Conservation (phyloP, 2,888 invertebrate species). For the Eurois occulta region DNA sequence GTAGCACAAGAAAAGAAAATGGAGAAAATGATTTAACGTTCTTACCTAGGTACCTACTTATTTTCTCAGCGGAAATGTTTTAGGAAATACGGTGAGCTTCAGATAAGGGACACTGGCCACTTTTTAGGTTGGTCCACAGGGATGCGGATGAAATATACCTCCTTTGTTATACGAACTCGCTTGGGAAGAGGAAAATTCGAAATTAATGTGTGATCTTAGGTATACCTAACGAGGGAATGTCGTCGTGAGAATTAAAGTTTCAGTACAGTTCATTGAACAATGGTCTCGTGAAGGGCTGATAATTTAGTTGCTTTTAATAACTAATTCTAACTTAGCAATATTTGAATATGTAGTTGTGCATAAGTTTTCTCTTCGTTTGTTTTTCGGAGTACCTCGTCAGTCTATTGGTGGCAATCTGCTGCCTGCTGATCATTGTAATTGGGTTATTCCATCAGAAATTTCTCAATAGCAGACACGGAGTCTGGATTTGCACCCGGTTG, state of each 20-base stretch:
- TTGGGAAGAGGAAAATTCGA: conserved; percentile 23
- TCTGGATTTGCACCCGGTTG: too few relatives aligned
- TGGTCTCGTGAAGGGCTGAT: neutral
- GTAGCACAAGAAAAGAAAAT: conserved; percentile 25
- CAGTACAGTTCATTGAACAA: conserved; percentile 2
- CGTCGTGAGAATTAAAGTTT: conserved; percentile 36
- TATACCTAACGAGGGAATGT: conserved; percentile 10
- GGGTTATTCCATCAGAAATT: too few relatives aligned
- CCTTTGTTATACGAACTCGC: conserved; percentile 41
- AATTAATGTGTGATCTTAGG: conserved; percentile 35
- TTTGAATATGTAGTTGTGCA: too few relatives aligned
- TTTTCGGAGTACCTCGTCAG: too few relatives aligned
- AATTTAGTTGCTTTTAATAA: neutral
- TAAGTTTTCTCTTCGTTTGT: too few relatives aligned
- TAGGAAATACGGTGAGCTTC: conserved; percentile 44
- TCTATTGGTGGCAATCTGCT: too few relatives aligned
- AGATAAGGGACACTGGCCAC: conserved; percentile 32
- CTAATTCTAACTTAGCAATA: neutral
- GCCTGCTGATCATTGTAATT: too few relatives aligned
- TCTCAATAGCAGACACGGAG: too few relatives aligned
- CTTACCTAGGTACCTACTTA: conserved; percentile 7
- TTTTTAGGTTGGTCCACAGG: conserved; percentile 43
- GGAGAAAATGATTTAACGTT: conserved; percentile 21
- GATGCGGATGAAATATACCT: conserved; percentile 44
- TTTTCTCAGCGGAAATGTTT: conserved; percentile 25